Evolutionary conservation across 2,888 invertebrate species (phyloP), one percentile per base, ranked within the genome.

Genomic region (Callimorpha dominula): DNA sequence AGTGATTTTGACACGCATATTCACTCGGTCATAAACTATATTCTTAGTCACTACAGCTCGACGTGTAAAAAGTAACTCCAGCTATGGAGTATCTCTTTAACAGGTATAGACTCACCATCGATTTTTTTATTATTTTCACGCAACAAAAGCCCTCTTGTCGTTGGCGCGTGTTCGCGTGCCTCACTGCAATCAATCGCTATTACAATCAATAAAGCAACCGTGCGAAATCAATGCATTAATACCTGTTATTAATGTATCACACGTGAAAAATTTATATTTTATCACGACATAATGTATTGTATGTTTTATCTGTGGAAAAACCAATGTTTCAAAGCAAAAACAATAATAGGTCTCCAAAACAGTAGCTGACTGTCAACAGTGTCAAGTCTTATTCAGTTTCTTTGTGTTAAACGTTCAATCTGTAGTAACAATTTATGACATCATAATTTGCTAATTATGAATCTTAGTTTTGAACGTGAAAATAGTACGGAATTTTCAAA

Each of bases 181-280:
- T 40, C 71, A 77, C 78, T 60, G 88, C 89, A 88, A 95, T 95
- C 93, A 91, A 94, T 94, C 92, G 92, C 84, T 78, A 78, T 85
- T 85, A 89, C 89, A 94, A 95, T 95, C 95, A 94, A 95, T 95
- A 93, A 88, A 90, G 86, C 91, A 86, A 82, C 88, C 90, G 87
- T 88, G 91, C 91, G 87, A 93, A 94, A 95, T 95, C 95, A 94
- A 95, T 94, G 94, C 90, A 87, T 88, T 91, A 89, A 92, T 91
- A 92, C 89, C 89, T 74, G 83, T 81, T 77, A 85, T 83, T 86
- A 88, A 82, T 83, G 84, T 78, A 78, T 81, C 42, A 83, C 80
- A 85, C 77, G 84, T 87, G 87, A 90, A 91, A 89, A 89, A 89
- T 89, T 79, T 78, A 79, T 85, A 83, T 79, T 86, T 81, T 87